These are phyloP conservation scores for Sinopyrophorus schimmeli DNA, from an alignment of 2,888 invertebrate species.

Conservation along the genomic window DNA sequence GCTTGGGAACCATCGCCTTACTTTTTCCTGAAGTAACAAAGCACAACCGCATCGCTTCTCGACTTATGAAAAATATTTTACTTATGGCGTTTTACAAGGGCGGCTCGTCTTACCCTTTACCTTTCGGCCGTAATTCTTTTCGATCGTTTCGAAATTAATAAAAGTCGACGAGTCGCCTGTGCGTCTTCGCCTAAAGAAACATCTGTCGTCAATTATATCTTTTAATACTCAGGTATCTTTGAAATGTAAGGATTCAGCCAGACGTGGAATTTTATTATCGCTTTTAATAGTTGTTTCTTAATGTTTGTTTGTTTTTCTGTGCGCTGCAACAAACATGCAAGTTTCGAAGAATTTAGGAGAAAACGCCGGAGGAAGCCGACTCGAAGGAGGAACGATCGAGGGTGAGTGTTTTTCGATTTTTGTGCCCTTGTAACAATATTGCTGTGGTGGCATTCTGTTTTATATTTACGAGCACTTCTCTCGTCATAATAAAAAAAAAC, in stretches of 20 bases:
- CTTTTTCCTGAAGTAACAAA: constrained; percentile 3
- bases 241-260: constrained; percentile 10
- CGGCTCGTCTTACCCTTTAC: constrained; percentile 13
- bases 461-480: no score
- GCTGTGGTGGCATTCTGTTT: no score
- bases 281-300: constrained; percentile 10
- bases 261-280: constrained; percentile 13
- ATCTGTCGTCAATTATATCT: constrained; percentile 22
- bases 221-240: constrained; percentile 20
- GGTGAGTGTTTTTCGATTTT: no score
- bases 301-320: background rate
- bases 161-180: constrained; percentile 5
- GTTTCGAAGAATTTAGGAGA: background rate
- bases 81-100: constrained; percentile 5
- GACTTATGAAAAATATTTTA: constrained; percentile 5
- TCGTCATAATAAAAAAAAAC: no score
- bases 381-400: background rate
- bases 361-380: constrained; percentile 1
- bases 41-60: constrained; percentile 2
- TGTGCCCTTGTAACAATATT: no score
- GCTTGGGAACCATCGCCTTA: constrained; percentile 9
- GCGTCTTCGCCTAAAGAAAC: constrained; percentile 8
- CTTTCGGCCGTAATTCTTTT: no score
- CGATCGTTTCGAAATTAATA: no score
- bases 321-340: background rate